These are phyloP conservation scores for Gadus macrocephalus DNA, from an alignment of 2,113 vertebrate genomes.

Conservation along the genomic window DNA sequence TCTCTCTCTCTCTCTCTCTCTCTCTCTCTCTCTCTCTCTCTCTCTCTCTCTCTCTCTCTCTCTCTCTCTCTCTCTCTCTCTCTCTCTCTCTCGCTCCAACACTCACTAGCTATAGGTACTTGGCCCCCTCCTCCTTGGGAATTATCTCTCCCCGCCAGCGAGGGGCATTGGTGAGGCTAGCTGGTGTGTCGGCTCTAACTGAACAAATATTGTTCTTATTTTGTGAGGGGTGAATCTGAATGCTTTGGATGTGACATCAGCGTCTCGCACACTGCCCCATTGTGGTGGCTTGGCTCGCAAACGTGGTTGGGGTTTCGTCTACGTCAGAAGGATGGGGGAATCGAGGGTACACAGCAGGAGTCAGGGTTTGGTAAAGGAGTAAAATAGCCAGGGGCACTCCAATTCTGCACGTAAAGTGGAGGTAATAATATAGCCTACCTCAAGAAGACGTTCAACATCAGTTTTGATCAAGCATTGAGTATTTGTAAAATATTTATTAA, in stretches of 20 bases:
- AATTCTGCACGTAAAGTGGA: too few relatives aligned
- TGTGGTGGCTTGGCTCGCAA: constrained; percentile 48
- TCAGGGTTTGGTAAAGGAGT: not conserved
- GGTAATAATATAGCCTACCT: too few relatives aligned
- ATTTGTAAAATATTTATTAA: too few relatives aligned
- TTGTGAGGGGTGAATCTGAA: constrained; percentile 64
- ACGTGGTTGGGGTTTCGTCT: constrained; percentile 23
- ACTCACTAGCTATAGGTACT: not conserved
- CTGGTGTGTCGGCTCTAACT: constrained; percentile 55
- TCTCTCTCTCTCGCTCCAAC: too few relatives aligned
- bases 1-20: not conserved
- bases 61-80: too few relatives aligned
- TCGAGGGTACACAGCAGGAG: not conserved
- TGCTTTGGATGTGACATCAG: constrained; percentile 72
- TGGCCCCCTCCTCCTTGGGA: constrained; percentile 21
- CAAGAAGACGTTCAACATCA: too few relatives aligned
- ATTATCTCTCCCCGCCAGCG: constrained; percentile 43
- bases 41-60: too few relatives aligned
- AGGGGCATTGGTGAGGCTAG: constrained; percentile 19
- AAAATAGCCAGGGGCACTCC: constrained; percentile 1
- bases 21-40: not conserved
- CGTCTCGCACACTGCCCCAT: constrained; percentile 65
- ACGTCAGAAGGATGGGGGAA: too few relatives aligned
- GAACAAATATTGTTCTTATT: constrained; percentile 75
- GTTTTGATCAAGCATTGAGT: too few relatives aligned